Evolutionary conservation across 2,888 invertebrate genomes (phyloP), one percentile per base, ranked within the genome.

Genomic region (Epiperipatus broadwayi): DNA sequence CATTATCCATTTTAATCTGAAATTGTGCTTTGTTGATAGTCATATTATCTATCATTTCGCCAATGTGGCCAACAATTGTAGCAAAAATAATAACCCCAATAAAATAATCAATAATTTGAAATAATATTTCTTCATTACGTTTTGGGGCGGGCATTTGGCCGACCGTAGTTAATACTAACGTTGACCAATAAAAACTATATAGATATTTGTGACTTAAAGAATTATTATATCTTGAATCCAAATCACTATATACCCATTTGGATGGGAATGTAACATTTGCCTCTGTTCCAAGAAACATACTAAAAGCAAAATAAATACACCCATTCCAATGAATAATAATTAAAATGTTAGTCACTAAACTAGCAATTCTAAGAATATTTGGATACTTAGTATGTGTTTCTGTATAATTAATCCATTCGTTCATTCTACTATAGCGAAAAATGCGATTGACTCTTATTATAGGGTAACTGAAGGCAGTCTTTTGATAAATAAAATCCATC

Each of bases 271-370:
- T n/a, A n/a, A n/a, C 75, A 56, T 89, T 87, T 1, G 73, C 68
- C 14, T 84, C 84, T 54, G 87, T 85, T n/a, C 87, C 87, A 40
- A 89, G 77, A 14, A 73, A 72, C 54, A 78, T 80, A 60, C 84
- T 85, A 49, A 89, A 79, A 42, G 75, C 79, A 58, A 84, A 89
- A 61, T 85, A 89, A 50, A 87, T 66, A 61, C 89, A 89, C 16
- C 83, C 87, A 57, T 89, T 89, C 85, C 87, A 89, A 58, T 89
- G 89, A 49, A 89, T 89, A 20, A 89, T 70, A 45, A 87, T 76
- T 46, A 85, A 66, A 50, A 89, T 85, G 46, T 78, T 80, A 58
- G 84, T 49, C n/a, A 53, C 59, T 52, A 50, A 38, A 39, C 51
- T 50, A 14, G 41, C 76, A 52, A 83, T 83, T 51, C 83, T 69